Evolutionary conservation across 2,113 vertebrate genomes (phyloP), one percentile per base, ranked within the genome.

Genomic region (Tetrao urogallus): DNA sequence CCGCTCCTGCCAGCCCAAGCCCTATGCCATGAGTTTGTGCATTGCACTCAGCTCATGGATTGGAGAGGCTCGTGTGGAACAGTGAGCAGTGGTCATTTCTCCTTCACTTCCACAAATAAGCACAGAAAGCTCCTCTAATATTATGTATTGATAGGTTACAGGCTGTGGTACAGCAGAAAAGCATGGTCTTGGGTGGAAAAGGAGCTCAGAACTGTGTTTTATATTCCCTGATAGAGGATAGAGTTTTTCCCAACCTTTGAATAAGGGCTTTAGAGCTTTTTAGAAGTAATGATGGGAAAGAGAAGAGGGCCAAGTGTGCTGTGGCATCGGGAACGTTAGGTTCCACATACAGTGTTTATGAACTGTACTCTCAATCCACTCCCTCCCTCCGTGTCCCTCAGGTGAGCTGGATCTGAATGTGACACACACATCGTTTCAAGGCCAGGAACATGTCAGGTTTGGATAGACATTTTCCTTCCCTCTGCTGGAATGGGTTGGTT

Each of bases 391-490:
- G 32, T 11, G 27, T 65, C 45, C 56, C 48, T 61, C 77, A 63
- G 25, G 43, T 19, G 38, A n/a, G 47, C 40, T 60, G 42, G 24
- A 15, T 24, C 50, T 60, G 34, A 58, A 50, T 58, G 34, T 56
- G 54, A 43, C 28, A 43, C 20, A 17, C 25, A 34, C 0, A 0
- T 6, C 15, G 1, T 45, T 74, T 57, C 48, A 36, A 78, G n/a
- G 38, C 18, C 7, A 7, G 60, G 7, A 43, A 74, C 66, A 77
- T 12, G 8, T n/a, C 45, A 77, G 36, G 0, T 65, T 83, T 47
- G 40, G n/a, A 12, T 27, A 28, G 61, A 64, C 10, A 28, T 40
- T 38, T 63, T 63, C 24, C 60, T 38, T 38, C 36, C 15, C 14
- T 54, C 56, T 86, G 50, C 40, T 66, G 45, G 56, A 58, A 57